Evolutionary conservation across 2,797 vertebrate species (phyloP), one percentile per base, ranked within the genome.

Genomic region (Epinephelus malabaricus): DNA sequence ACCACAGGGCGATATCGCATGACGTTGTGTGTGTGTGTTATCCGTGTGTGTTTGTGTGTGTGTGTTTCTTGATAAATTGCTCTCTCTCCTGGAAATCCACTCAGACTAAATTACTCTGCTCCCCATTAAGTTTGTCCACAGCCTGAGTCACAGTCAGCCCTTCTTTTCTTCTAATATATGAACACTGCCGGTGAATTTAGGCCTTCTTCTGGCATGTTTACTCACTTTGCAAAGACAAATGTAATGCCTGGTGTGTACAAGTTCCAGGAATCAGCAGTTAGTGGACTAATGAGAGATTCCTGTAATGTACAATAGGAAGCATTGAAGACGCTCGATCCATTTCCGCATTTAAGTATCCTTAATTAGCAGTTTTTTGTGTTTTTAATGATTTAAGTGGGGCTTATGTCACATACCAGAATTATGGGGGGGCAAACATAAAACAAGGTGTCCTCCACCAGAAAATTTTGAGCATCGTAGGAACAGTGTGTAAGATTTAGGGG

Each of bases 71-170:
- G 79, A 90, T 83, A 73, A 86, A 92, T 91, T 81, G 83, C 86
- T 83, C 69, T 78, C 82, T 84, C 81, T 79, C 66, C 75, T 86
- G 84, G 73, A 91, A 89, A 90, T 85, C 83, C 72, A 83, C 85
- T 89, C 86, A 79, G 71, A 74, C 87, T 83, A 89, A 89, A 90
- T 90, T 18, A 83, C 76, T 86, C 79, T 73, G 84, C 75, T 78
- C 67, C 60, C 78, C 73, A 79, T 84, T 86, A 79, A 79, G 81
- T 81, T 83, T 79, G 79, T 69, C 90, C 78, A 79, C 81, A 75
- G 68, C 30, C 78, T 73, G 75, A 88, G 63, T 81, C 76, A 66
- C 62, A 53, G 78, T 60, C 47, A 18, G 46, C 51, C 62, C n/a
- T 21, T 55, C 64, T 63, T 43, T 30, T 79, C 83, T 45, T 38